phyloP scores from a whole-genome alignment of 2,113 vertebrate genomes.

The Crypturellus undulatus region DNA sequence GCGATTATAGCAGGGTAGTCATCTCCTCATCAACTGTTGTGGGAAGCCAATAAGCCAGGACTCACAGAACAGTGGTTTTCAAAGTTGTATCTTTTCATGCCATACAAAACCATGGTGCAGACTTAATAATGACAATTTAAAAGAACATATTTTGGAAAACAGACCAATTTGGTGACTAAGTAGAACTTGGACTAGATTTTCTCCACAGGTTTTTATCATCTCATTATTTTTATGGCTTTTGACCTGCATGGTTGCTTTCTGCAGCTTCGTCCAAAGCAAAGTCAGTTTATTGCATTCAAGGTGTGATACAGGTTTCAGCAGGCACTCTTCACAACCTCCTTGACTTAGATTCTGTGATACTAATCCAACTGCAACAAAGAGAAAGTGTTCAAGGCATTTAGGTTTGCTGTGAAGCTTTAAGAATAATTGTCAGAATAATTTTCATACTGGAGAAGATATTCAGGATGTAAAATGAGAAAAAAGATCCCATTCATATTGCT shows the following conservation, averaged over 20 bases:
- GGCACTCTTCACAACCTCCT: background rate
- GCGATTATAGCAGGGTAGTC: background rate
- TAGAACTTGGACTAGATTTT: background rate
- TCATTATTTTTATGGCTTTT: background rate
- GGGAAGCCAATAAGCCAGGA: slow-evolving; percentile 3
- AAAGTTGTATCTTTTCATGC: background rate
- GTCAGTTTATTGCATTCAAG: background rate
- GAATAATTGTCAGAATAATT: background rate
- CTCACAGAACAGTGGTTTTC: background rate
- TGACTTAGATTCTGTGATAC: background rate
- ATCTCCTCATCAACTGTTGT: background rate
- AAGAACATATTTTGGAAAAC: background rate
- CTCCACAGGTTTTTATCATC: background rate
- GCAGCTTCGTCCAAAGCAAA: background rate
- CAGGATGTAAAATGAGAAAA: background rate
- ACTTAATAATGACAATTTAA: background rate
- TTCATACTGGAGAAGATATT: background rate
- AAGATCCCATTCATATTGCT: background rate
- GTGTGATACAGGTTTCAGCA: background rate
- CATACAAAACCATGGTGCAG: background rate
- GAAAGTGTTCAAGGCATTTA: background rate
- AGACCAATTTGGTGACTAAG: background rate
- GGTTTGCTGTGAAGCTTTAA: background rate
- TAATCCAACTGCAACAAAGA: background rate
- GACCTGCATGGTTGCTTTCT: background rate